These are phyloP conservation scores for Galleria mellonella DNA, from an alignment of 1,140 invertebrate genomes.

Conservation along the genomic window DNA sequence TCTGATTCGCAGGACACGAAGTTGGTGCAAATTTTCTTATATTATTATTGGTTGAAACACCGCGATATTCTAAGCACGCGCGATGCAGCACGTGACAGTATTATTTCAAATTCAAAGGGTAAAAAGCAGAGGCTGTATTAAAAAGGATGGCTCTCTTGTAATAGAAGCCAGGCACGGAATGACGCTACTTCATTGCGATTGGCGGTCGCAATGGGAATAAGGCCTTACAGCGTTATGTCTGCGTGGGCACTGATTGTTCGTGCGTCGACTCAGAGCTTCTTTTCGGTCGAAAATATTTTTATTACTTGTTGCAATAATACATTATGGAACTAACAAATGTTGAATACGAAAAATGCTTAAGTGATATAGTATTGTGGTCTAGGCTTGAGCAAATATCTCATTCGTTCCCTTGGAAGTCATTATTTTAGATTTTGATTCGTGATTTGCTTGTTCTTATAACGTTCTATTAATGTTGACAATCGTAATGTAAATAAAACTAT, in stretches of 20 bases:
- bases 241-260: too few relatives aligned
- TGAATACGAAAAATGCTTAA: constrained; percentile 27
- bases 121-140: constrained; percentile 48
- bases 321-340: constrained; percentile 15
- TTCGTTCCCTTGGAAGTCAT: not conserved
- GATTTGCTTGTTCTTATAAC: not conserved
- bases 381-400: not conserved
- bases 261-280: not conserved
- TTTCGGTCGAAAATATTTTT: not conserved
- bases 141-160: constrained; percentile 40
- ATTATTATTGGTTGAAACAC: not conserved
- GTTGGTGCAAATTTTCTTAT: not conserved
- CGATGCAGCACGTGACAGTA: constrained; percentile 39
- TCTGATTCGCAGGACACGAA: not conserved
- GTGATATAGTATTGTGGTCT: constrained; percentile 19
- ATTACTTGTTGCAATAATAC: constrained; percentile 4
- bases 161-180: constrained; percentile 23
- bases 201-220: constrained; percentile 15
- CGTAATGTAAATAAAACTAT: not conserved
- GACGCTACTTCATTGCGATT: constrained; percentile 21
- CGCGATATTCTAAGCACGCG: constrained; percentile 38
- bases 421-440: not conserved
- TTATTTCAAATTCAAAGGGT: constrained; percentile 65
- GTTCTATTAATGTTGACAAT: not conserved
- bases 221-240: not conserved